Evolutionary conservation across 2,797 vertebrate species (phyloP), one percentile per base, ranked within the genome.

Genomic region (Arnoldichthys spilopterus): DNA sequence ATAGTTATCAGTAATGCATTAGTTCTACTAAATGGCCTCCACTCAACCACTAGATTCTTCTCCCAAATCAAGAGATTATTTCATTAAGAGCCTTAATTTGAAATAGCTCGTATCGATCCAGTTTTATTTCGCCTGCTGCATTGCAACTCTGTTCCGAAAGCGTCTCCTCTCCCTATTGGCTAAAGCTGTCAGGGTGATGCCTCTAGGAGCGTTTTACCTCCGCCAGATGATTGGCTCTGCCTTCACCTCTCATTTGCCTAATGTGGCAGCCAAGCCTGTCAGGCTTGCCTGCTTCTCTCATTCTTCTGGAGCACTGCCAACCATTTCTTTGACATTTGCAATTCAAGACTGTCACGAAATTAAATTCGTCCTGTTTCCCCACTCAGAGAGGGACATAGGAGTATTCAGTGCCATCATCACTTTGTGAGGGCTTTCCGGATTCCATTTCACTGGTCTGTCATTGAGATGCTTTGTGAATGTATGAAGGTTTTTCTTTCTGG

Each of bases 301-400:
- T 74, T 79, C 81, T 78, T 81, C 64, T 84, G 86, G 82, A 84
- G 69, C 32, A 20, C 85, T 77, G 83, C 86, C 86, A 87, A 85
- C 73, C 74, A 80, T 76, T 86, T 84, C 76, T 80, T 79, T 72
- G 56, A 72, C 85, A 88, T 88, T 86, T 85, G 83, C 81, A 84
- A 87, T 87, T 82, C 79, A 81, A 85, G 86, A 81, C 84, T 79
- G 83, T 84, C 85, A 84, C 16, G 5, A 87, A 88, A 89, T 86
- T 86, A 79, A 84, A 87, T 82, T 84, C 69, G 69, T 77, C 84
- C 83, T 67, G 63, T 74, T 71, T 76, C 76, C 67, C 67, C 28
- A 26, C 68, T 73, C 45, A 20, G 76, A 74, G 80, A 74, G 78
- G 76, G 69, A 85, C 63, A 72, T 84, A 77, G 86, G 78, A 84